phyloP scores from a whole-genome alignment of 1,140 invertebrate species.

The Himalopsyche phryganea region DNA sequence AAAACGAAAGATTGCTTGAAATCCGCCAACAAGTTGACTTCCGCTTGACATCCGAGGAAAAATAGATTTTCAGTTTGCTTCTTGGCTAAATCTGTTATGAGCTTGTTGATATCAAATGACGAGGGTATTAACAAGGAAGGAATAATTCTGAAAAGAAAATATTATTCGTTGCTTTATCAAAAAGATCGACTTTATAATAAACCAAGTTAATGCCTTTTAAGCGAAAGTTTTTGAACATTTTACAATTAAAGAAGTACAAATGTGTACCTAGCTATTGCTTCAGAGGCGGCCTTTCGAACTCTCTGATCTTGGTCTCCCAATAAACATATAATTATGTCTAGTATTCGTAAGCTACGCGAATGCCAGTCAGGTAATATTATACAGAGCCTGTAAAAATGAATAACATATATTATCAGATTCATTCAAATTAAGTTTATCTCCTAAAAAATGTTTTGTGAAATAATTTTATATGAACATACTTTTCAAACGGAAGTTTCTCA shows the following conservation, averaged over 20 bases:
- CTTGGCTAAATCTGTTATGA: slow-evolving; percentile 11
- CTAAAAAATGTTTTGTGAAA: background rate
- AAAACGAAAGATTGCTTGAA: slow-evolving; percentile 27
- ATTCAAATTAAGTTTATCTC: background rate
- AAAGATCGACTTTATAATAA: no score
- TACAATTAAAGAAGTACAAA: no score
- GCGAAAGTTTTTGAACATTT: no score
- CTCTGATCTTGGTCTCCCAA: slow-evolving; percentile 74
- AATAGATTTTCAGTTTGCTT: slow-evolving; percentile 3
- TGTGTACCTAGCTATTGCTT: slow-evolving; percentile 69
- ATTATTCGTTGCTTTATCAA: no score
- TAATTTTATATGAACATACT: slow-evolving; percentile 38
- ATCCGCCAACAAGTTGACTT: slow-evolving; percentile 23
- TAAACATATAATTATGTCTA: slow-evolving; percentile 48
- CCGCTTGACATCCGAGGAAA: slow-evolving; percentile 1
- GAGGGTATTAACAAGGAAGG: background rate
- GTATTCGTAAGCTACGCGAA: slow-evolving; percentile 38
- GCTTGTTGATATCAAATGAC: slow-evolving; percentile 3
- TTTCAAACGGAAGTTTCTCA: slow-evolving; percentile 43
- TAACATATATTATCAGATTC: background rate
- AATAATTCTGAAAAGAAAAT: slow-evolving; percentile 8
- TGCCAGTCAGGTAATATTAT: slow-evolving; percentile 43
- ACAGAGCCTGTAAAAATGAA: slow-evolving; percentile 39
- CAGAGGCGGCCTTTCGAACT: slow-evolving; percentile 68
- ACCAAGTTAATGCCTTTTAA: background rate